These are phyloP conservation scores for Limnephilus lunatus DNA, from an alignment of 2,888 invertebrate species.

Conservation along the genomic window DNA sequence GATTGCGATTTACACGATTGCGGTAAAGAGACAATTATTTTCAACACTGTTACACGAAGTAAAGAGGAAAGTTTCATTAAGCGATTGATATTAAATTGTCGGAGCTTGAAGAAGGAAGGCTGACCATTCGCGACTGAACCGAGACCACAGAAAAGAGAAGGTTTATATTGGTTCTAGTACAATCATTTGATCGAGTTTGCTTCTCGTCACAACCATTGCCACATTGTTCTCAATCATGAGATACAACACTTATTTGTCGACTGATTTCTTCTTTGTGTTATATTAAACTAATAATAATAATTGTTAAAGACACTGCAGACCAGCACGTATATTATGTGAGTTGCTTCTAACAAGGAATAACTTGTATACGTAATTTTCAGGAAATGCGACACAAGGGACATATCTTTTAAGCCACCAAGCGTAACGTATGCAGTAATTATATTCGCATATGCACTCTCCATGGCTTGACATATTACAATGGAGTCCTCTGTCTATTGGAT, in stretches of 20 bases:
- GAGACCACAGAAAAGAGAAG: slow-evolving; percentile 56
- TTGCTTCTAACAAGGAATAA: background rate
- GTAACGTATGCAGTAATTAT: background rate
- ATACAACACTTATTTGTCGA: slow-evolving; percentile 28
- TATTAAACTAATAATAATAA: background rate
- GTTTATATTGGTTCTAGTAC: slow-evolving; percentile 49
- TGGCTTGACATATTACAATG: background rate
- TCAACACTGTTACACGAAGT: background rate
- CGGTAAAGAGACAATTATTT: background rate
- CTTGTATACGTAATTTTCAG: background rate
- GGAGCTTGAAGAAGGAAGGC: slow-evolving; percentile 3
- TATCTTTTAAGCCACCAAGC: background rate
- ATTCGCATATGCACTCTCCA: background rate
- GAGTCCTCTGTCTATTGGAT: background rate
- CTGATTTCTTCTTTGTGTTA: slow-evolving; percentile 31
- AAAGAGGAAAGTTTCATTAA: background rate
- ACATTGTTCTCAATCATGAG: slow-evolving; percentile 61
- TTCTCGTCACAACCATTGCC: slow-evolving; percentile 33
- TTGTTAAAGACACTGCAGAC: background rate
- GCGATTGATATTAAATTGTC: background rate
- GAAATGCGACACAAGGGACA: background rate
- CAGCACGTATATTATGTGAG: background rate
- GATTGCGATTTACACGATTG: background rate
- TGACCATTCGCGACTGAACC: slow-evolving; percentile 52
- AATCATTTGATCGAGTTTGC: slow-evolving; percentile 53